Base-by-base conservation (phyloP, 2,797 vertebrate species). In the Glyptemys insculpta region DNA sequence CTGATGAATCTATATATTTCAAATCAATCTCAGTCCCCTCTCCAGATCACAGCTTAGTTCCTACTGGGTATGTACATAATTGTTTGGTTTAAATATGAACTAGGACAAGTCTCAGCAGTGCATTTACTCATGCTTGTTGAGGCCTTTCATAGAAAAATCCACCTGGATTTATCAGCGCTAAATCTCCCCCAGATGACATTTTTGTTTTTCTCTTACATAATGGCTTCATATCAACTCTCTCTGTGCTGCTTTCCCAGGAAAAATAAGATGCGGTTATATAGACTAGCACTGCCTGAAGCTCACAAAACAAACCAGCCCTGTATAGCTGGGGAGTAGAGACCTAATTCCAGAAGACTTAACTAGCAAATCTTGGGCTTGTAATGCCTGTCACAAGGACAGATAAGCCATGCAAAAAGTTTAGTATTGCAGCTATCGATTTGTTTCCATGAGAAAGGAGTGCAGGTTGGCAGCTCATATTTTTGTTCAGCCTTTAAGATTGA, bases 281-380 rank as follows among this genome's bases (percentile, higher is more conserved):
- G 52, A 12, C 23, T 25, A 53, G 6, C n/a, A 25, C 12, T 81
- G n/a, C 52, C n/a, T 29, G 23, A 37, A 27, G 11, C 6, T n/a
- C 31, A 53, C 52, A 15, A 53, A 41, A 31, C 31, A 56, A 4
- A 1, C 37, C 31, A 3, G 37, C 68, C 25, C 47, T 9, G 2
- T 15, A 1, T 2, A 1, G 3, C 0, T 4, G 31, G 50, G 50
- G 44, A 37, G 31, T n/a, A 56, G 25, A 0, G 15, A 1, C 16
- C n/a, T n/a, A 9, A 12, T 1, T 4, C 8, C 27, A 19, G 54
- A 49, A 3, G 5, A 37, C 56, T 54, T 5, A 5, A 29, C 31
- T 37, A 44, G 87, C 53, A 18, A 76, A 49, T 18, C 47, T 44
- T 54, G 41, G 23, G 29, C 7, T 41, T 21, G 7, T 11, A 3